phyloP scores from a whole-genome alignment of 2,113 vertebrate species.

The Haemorhous mexicanus region DNA sequence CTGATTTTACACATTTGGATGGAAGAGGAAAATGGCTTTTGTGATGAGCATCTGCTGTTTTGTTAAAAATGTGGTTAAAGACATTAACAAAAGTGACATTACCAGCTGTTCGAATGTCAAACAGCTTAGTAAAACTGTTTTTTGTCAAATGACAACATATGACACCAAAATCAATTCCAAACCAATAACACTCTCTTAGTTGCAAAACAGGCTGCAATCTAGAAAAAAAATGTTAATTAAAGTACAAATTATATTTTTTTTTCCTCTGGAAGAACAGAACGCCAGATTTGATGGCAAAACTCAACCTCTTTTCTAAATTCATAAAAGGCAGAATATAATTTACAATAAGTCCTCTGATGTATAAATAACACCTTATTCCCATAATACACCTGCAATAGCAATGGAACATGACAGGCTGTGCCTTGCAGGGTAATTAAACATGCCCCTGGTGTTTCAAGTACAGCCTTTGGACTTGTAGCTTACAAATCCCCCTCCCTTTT shows the following conservation, averaged over 20 bases:
- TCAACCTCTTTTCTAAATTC: constrained; percentile 24
- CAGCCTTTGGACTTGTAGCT: constrained; percentile 21
- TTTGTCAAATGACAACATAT: constrained; percentile 81
- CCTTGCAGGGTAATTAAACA: constrained; percentile 39
- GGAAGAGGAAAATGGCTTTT: constrained; percentile 82
- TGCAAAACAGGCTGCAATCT: constrained; percentile 56
- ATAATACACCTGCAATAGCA: not conserved
- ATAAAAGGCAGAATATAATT: not conserved
- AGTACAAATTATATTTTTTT: constrained; percentile 62
- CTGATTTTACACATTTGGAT: constrained; percentile 66
- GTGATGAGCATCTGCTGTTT: constrained; percentile 87
- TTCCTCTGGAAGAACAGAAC: not conserved
- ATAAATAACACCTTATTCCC: constrained; percentile 41
- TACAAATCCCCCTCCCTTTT: not conserved
- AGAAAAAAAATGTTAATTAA: constrained; percentile 60
- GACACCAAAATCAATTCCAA: constrained; percentile 81
- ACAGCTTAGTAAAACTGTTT: constrained; percentile 79
- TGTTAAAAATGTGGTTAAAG: constrained; percentile 83
- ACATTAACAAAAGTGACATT: constrained; percentile 83
- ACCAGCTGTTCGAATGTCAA: constrained; percentile 82
- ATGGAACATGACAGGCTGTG: constrained; percentile 11
- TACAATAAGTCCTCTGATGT: not conserved
- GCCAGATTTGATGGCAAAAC: constrained; percentile 18
- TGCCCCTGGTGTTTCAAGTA: constrained; percentile 16
- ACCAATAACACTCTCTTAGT: constrained; percentile 72